A percentile compares a stretch with the other conserved stretches of the same genome.
Evolutionary conservation across 2,113 vertebrate species (phyloP).

Genomic region (Osmerus eperlanus): DNA sequence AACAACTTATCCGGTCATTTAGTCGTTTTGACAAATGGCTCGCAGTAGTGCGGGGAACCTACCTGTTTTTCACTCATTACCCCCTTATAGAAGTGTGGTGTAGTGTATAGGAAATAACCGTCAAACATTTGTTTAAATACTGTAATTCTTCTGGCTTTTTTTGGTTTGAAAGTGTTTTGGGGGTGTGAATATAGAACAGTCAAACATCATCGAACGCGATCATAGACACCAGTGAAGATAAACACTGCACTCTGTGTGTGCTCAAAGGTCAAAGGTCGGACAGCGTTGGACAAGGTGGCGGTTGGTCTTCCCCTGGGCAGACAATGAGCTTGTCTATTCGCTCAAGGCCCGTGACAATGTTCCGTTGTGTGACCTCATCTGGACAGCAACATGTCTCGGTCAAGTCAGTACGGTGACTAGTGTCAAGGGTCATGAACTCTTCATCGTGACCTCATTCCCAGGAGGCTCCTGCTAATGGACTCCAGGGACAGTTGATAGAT

Average conservation of each 20-base stretch:
- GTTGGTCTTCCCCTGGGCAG: conserved; percentile 57
- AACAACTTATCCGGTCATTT: too few species aligned
- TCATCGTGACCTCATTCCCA: conserved; percentile 61
- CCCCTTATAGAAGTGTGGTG: too few species aligned
- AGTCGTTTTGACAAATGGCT: too few species aligned
- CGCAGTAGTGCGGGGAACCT: too few species aligned
- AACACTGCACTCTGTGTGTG: conserved; percentile 2
- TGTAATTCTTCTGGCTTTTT: too few species aligned
- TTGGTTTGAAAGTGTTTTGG: too few species aligned
- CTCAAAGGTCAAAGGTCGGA: conserved; percentile 45
- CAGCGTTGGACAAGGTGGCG: conserved; percentile 37
- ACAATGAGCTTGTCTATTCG: conserved; percentile 62
- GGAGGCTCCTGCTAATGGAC: conserved; percentile 53
- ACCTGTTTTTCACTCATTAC: too few species aligned
- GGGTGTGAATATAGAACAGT: too few species aligned
- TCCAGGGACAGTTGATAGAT: conserved; percentile 48
- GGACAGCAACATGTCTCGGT: conserved; percentile 51
- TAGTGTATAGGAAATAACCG: too few species aligned
- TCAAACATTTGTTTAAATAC: too few species aligned
- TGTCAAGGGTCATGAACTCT: conserved; percentile 52
- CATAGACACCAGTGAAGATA: conserved; percentile 19
- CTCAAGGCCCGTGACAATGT: conserved; percentile 51
- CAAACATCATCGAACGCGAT: conserved; percentile 2
- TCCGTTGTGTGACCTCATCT: conserved; percentile 51
- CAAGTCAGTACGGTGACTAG: conserved; percentile 52